Conservation (phyloP, 2,888 invertebrate genomes). For the Dasypogon diadema region DNA sequence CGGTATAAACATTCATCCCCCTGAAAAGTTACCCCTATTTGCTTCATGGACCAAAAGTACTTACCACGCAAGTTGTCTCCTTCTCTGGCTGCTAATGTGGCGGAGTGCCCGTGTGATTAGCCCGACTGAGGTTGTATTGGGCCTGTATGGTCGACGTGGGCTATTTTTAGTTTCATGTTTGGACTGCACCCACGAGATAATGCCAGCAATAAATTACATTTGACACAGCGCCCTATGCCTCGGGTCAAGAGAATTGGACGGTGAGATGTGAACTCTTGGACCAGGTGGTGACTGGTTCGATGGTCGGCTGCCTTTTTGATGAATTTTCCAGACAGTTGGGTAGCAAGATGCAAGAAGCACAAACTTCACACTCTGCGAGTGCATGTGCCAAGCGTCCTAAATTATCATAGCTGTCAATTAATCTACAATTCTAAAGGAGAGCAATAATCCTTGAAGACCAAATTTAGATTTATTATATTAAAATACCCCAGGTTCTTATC, state of each 20-base stretch:
- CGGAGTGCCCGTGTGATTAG: constrained; percentile 21
- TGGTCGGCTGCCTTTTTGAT: background rate
- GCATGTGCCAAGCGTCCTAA: background rate
- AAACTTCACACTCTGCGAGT: background rate
- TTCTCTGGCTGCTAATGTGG: background rate
- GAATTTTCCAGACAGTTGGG: constrained; percentile 10
- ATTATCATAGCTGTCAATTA: constrained; percentile 10
- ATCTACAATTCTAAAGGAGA: background rate
- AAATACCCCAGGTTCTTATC: background rate
- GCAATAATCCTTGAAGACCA: background rate
- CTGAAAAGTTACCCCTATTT: background rate
- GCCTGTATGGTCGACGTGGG: constrained; percentile 19
- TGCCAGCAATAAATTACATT: constrained; percentile 55
- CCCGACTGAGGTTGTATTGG: background rate
- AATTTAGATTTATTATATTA: too few relatives aligned
- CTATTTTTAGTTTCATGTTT: constrained; percentile 56
- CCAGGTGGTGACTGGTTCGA: constrained; percentile 25
- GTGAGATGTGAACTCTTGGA: constrained; percentile 8
- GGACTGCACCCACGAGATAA: constrained; percentile 57
- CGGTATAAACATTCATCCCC: constrained; percentile 2
- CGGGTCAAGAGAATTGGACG: background rate
- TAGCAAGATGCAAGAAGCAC: background rate
- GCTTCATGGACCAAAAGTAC: background rate
- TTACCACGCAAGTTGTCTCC: constrained; percentile 7
- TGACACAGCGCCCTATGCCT: constrained; percentile 52